Conservation (phyloP, 2,113 vertebrate genomes). For the Oreochromis tanganicae region DNA sequence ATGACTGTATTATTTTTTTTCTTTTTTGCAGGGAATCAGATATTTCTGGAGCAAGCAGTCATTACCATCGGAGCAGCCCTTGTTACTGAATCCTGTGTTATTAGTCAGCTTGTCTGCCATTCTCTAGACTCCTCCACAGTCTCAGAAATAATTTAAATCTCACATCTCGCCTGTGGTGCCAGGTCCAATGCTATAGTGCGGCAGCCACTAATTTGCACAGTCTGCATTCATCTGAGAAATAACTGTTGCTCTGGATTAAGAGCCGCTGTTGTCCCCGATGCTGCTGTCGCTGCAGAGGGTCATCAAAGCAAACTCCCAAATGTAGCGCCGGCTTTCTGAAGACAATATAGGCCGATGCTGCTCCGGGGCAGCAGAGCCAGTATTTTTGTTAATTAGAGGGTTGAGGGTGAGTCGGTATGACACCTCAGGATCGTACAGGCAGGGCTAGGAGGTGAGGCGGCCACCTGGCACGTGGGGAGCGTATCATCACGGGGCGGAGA, state of each 20-base stretch:
- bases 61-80: conserved; percentile 54
- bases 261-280: neutral
- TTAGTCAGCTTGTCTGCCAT: conserved; percentile 66
- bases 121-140: conserved; percentile 56
- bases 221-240: conserved; percentile 51
- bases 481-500: neutral
- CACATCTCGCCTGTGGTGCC: conserved; percentile 41
- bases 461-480: neutral
- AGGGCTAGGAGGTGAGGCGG: neutral
- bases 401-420: conserved; percentile 26
- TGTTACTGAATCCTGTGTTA: conserved; percentile 61
- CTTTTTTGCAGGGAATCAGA: conserved; percentile 40
- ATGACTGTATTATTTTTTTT: neutral
- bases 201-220: conserved; percentile 49
- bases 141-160: conserved; percentile 69
- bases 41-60: conserved; percentile 62
- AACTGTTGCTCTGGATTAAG: conserved; percentile 41
- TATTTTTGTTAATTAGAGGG: conserved; percentile 53
- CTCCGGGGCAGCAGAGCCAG: conserved; percentile 11
- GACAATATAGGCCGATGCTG: conserved; percentile 28
- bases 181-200: neutral
- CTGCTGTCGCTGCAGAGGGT: conserved; percentile 11
- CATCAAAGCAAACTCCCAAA: conserved; percentile 47
- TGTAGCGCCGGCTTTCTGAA: conserved; percentile 4
- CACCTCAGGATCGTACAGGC: conserved; percentile 14